Evolutionary conservation across 2,888 invertebrate species (phyloP), one percentile per base, ranked within the genome.

Genomic region (Ceramica pisi): DNA sequence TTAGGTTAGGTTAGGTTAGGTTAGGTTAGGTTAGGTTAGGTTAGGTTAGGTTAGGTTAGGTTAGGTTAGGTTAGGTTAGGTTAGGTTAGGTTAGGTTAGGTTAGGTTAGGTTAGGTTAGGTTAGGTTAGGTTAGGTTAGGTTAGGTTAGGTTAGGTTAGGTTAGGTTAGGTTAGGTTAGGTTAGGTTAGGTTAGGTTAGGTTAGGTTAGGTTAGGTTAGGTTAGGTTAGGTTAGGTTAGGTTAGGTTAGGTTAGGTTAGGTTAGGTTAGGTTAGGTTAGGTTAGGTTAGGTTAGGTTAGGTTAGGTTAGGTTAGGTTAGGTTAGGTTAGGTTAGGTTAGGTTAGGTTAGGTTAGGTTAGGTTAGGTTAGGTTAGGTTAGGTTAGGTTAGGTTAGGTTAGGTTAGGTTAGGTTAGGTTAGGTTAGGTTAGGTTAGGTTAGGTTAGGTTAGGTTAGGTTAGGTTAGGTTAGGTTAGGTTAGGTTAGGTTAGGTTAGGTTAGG

Each of bases 201-300:
- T 48, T 48, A 74, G 74, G 74, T 74, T 69, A 74, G 74, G 74
- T 74, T 74, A 74, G 68, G 73, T 71, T 71, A 71, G 71, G 71
- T 71, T 71, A 71, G 71, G 67, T 71, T 71, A 71, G 71, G 71
- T 71, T 71, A 67, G 31, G 67, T 71, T 71, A 71, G 71, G 62
- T 62, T 62, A 62, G 61, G 61, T 62, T 62, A 62, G 41, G 61
- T 62, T 62, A 51, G 48, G 67, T 68, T 68, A 68, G 67, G 67
- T 68, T 68, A 68, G 67, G 67, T 68, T 68, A 68, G 67, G 67
- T 68, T 68, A 67, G 67, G 67, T 67, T 67, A 67, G 67, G 67
- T 61, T 67, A 67, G 67, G 67, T 61, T 67, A 69, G 69, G 69
- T 69, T 70, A 70, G 70, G 70, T 70, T 69, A 69, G 69, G 69